Base-by-base conservation (phyloP, 2,888 invertebrate genomes). In the Ethmia dodecea region DNA sequence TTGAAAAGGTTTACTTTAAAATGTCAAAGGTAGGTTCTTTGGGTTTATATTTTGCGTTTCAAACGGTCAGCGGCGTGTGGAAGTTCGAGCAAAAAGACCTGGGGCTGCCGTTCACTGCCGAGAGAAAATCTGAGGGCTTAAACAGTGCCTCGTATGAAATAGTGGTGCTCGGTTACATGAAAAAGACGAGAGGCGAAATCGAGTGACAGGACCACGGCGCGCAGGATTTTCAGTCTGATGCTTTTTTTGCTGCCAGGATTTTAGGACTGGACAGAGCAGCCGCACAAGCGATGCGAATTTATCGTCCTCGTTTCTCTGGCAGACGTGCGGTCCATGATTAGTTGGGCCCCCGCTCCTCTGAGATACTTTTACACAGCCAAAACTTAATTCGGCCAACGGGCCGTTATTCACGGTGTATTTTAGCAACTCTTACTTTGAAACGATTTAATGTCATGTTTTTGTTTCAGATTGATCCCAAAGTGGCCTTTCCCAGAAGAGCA, bases 401-500 rank as follows among this genome's bases (percentile, higher is more conserved):
- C 8, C 9, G 22, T 22, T 22, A 9, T 22, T 22, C n/a, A n/a
- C 22, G n/a, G n/a, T 22, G 22, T 22, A 22, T 27, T 12, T 11
- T 26, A 10, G 26, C 10, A 27, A 13, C 12, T 22, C 10, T 22
- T n/a, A n/a, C n/a, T n/a, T n/a, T n/a, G n/a, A 22, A 22, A 22
- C 3, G 22, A n/a, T 22, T 15, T 15, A 31, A 49, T 47, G 30
- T 54, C 41, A 45, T 50, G 62, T 78, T 78, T 86, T 31, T 14
- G 20, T 79, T 92, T 49, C 94, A 99, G 98, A 98, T 99, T 90
- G 99, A 99, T 88, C 99, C 99, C 64, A 99, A 99, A 93, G 97
- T 99, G 88, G 99, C 99, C 83, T 99, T 99, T 89, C 99, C 99
- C 62, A 94, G 98, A 89, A 92, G 97, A 92, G 96, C 97, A 89